Conservation (phyloP, 1,140 invertebrate genomes). For the Ridgeia piscesae region DNA sequence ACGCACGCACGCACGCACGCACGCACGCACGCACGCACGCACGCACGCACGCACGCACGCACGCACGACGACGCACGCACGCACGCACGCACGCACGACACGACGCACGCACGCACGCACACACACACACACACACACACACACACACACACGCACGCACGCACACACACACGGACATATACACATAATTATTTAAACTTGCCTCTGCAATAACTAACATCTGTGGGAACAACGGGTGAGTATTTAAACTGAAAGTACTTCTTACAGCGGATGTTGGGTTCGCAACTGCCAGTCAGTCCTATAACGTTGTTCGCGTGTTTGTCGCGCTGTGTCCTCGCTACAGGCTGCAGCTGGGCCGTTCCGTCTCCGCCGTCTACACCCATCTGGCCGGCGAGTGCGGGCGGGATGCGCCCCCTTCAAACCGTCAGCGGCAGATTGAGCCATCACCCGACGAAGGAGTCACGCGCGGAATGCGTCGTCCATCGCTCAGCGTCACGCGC, state of each 20-base stretch:
- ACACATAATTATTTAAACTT: neutral
- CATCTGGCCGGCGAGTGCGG: neutral
- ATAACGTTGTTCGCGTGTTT: neutral
- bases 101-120: no score
- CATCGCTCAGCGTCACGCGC: neutral
- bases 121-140: no score
- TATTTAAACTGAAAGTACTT: neutral
- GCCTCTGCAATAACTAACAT: neutral
- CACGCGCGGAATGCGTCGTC: neutral
- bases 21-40: no score
- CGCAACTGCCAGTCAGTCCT: neutral
- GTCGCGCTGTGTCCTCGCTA: neutral
- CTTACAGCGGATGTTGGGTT: neutral
- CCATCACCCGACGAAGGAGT: neutral
- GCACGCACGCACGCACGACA: no score
- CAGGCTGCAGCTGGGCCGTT: neutral
- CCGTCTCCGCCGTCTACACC: neutral
- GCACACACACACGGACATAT: no score
- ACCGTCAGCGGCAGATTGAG: neutral
- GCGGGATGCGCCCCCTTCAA: neutral
- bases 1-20: no score
- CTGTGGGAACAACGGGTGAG: neutral
- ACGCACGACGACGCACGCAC: no score
- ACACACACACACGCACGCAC: no score
- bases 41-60: no score